Evolutionary conservation across 1,140 invertebrate species (phyloP).

Genomic region (Diplogasteroides magnus): DNA sequence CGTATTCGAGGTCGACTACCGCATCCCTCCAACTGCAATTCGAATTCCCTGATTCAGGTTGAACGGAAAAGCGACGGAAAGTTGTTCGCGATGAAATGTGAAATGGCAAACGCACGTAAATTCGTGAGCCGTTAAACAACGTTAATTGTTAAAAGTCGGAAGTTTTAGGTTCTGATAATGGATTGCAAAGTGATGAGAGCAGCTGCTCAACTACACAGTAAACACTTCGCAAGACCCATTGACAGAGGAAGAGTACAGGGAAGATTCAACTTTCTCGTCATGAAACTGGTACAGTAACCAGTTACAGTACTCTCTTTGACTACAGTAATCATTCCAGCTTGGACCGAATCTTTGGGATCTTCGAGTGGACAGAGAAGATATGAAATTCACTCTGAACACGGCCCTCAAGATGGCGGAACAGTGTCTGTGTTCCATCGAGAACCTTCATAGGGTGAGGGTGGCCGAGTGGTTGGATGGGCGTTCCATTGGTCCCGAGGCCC

Average conservation of each 20-base stretch:
- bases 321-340: no score
- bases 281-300: no score
- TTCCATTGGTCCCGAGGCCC: no score
- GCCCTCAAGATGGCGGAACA: conserved; percentile 28
- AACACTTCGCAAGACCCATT: conserved; percentile 27
- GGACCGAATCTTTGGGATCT: conserved; percentile 35
- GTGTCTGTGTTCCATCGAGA: conserved; percentile 24
- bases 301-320: no score
- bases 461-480: no score
- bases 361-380: conserved; percentile 20
- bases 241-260: conserved; percentile 24
- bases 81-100: conserved; percentile 34
- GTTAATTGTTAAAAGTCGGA: background rate
- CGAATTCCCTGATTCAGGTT: no score
- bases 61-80: conserved; percentile 16
- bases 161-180: conserved; percentile 22
- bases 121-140: no score
- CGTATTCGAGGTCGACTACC: no score
- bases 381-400: conserved; percentile 23
- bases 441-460: conserved; percentile 27
- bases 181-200: conserved; percentile 30
- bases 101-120: conserved; percentile 21
- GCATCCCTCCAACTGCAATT: no score
- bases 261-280: no score
- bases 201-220: conserved; percentile 22